A percentile compares a stretch with the other conserved stretches of the same genome.
These are phyloP conservation scores for Grallaria varia DNA, from an alignment of 2,113 vertebrate species.

Conservation along the genomic window DNA sequence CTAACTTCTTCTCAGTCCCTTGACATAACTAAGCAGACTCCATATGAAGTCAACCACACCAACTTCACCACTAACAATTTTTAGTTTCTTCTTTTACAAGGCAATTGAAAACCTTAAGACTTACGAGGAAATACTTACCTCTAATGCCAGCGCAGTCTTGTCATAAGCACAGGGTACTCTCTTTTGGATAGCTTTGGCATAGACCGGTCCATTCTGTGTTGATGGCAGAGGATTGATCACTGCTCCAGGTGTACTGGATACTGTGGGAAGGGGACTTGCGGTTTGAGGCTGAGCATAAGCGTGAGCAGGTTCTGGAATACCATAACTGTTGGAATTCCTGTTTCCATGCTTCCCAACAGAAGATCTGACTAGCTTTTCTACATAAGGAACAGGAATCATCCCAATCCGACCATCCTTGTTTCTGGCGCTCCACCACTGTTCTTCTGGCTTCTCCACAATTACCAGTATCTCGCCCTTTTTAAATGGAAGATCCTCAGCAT, in stretches of 20 bases:
- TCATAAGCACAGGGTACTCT: constrained; percentile 98
- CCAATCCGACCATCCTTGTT: constrained; percentile 93
- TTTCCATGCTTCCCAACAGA: constrained; percentile 81
- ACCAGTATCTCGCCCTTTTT: constrained; percentile 94
- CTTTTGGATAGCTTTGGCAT: constrained; percentile 97
- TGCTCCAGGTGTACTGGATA: constrained; percentile 82
- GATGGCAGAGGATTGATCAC: constrained; percentile 87
- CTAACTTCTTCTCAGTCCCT: not conserved
- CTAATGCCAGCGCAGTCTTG: constrained; percentile 94
- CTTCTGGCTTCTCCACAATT: constrained; percentile 96
- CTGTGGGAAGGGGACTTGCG: constrained; percentile 85
- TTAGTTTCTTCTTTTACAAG: not conserved
- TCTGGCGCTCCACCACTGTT: constrained; percentile 99
- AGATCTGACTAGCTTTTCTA: constrained; percentile 90
- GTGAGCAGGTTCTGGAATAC: constrained; percentile 95
- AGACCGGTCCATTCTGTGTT: constrained; percentile 94
- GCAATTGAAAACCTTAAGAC: not conserved
- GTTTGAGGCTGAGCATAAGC: constrained; percentile 93
- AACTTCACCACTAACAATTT: not conserved
- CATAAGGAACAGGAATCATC: constrained; percentile 98
- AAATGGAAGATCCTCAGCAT: constrained; percentile 96
- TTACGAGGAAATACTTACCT: constrained; percentile 77
- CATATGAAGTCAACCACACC: not conserved
- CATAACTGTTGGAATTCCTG: constrained; percentile 96
- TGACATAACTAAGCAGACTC: not conserved